These are phyloP conservation scores for Laspeyria flexula DNA, from an alignment of 2,888 invertebrate species.

Conservation along the genomic window DNA sequence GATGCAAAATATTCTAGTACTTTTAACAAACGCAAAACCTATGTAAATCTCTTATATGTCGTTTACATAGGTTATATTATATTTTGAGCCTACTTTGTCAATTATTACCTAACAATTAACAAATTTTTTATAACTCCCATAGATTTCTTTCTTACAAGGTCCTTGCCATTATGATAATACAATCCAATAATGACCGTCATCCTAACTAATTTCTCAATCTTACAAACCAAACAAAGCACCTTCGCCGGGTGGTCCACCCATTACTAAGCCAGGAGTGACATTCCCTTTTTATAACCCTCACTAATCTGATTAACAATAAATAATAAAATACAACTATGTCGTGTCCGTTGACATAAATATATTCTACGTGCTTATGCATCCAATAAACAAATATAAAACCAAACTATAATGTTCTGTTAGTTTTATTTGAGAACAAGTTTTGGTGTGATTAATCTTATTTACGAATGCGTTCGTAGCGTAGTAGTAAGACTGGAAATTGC, in stretches of 20 bases:
- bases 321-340: conserved; percentile 47
- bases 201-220: conserved; percentile 15
- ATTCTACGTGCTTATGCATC: conserved; percentile 35
- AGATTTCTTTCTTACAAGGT: too few relatives aligned
- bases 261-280: conserved; percentile 57
- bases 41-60: too few relatives aligned
- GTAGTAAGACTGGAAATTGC: too few relatives aligned
- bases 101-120: too few relatives aligned
- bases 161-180: too few relatives aligned
- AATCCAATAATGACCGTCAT: neutral
- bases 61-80: too few relatives aligned
- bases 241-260: conserved; percentile 61
- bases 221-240: conserved; percentile 53
- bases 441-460: conserved; percentile 3
- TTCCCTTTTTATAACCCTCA: conserved; percentile 55
- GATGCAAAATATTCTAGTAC: too few relatives aligned
- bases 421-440: conserved; percentile 1
- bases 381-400: conserved; percentile 8
- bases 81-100: too few relatives aligned
- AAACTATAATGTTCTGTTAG: conserved; percentile 7
- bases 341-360: conserved; percentile 34
- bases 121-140: too few relatives aligned
- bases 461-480: neutral
- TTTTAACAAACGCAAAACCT: too few relatives aligned
- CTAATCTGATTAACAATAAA: conserved; percentile 68